Evolutionary conservation across 2,113 vertebrate genomes (phyloP).

Genomic region (Geothlypis trichas): DNA sequence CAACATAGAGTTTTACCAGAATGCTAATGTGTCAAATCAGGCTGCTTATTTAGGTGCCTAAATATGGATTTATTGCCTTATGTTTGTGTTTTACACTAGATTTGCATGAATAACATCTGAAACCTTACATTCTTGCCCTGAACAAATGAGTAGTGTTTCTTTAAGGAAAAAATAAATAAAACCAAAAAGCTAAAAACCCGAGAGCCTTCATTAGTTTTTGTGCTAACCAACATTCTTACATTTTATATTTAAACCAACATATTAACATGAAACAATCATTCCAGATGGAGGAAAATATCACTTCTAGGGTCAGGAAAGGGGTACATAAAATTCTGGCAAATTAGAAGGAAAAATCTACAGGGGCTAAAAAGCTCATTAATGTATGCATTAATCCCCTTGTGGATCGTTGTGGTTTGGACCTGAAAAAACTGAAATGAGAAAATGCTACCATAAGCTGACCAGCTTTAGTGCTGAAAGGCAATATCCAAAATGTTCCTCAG

Average conservation of each 20-base stretch:
- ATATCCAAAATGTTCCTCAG: background rate
- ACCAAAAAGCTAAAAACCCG: conserved; percentile 48
- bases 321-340: conserved; percentile 66
- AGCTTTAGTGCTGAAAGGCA: conserved; percentile 55
- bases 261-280: conserved; percentile 64
- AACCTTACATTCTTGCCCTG: conserved; percentile 33
- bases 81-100: conserved; percentile 36
- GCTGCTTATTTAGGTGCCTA: conserved; percentile 33
- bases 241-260: conserved; percentile 61
- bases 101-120: conserved; percentile 39
- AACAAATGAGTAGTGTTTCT: conserved; percentile 45
- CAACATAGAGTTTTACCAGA: background rate
- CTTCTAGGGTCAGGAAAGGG: conserved; percentile 60
- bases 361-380: conserved; percentile 65
- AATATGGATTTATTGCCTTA: conserved; percentile 27
- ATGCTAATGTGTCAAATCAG: conserved; percentile 25
- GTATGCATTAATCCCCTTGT: conserved; percentile 50
- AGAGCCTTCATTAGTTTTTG: conserved; percentile 68
- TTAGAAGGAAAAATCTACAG: conserved; percentile 64
- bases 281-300: conserved; percentile 68
- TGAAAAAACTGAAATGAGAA: conserved; percentile 57
- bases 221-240: conserved; percentile 57
- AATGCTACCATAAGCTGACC: conserved; percentile 65
- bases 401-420: conserved; percentile 59
- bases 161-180: conserved; percentile 54